Evolutionary conservation across 2,113 vertebrate species (phyloP).

Genomic region (Crotalus helleri): DNA sequence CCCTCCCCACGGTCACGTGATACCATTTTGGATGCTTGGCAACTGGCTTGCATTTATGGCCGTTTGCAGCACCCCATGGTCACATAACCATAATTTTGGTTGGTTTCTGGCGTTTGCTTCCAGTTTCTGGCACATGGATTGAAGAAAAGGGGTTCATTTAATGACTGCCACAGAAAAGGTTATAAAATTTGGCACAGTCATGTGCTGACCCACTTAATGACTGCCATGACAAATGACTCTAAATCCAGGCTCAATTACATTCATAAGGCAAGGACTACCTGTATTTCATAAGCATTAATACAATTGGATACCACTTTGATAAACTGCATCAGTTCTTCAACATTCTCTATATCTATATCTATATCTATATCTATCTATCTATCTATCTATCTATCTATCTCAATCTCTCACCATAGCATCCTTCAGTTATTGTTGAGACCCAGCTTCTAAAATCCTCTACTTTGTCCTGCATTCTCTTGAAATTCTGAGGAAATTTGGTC

Average conservation of each 20-base stretch:
- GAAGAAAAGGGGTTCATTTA: neutral
- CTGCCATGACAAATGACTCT: neutral
- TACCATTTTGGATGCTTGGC: neutral
- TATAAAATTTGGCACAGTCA: neutral
- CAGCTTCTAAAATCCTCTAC: neutral
- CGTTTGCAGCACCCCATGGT: neutral
- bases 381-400: too few relatives aligned
- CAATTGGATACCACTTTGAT: conserved; percentile 14
- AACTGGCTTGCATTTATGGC: neutral
- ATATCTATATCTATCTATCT: too few relatives aligned
- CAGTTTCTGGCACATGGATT: neutral
- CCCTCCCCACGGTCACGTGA: neutral
- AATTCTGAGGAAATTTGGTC: neutral
- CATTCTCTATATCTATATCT: too few relatives aligned
- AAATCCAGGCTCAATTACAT: neutral
- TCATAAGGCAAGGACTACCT: neutral
- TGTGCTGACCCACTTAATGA: neutral
- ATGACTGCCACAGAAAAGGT: neutral
- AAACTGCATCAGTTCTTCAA: conserved; percentile 19
- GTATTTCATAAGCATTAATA: neutral
- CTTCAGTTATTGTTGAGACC: neutral
- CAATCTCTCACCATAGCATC: neutral
- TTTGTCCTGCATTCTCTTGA: neutral
- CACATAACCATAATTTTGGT: neutral
- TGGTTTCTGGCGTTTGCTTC: neutral